Evolutionary conservation across 2,113 vertebrate genomes (phyloP).

Genomic region (Caranx ignobilis): DNA sequence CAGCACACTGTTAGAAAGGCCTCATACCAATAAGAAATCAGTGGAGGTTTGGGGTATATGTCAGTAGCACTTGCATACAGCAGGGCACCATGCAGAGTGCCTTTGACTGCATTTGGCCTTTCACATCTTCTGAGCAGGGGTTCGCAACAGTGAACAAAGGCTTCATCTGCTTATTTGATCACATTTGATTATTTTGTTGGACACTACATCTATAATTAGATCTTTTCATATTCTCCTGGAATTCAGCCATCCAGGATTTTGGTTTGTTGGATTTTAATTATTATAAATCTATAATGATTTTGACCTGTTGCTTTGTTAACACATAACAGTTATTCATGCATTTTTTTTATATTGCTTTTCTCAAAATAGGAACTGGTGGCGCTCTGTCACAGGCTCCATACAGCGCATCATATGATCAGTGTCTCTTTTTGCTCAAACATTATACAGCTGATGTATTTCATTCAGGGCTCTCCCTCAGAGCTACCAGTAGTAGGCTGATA

Average conservation of each 20-base stretch:
- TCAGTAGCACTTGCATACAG: conserved; percentile 54
- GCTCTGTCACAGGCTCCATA: background rate
- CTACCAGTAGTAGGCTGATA: background rate
- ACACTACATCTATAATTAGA: too few relatives aligned
- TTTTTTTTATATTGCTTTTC: background rate
- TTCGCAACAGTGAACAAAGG: conserved; percentile 37
- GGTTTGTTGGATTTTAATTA: background rate
- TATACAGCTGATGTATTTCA: too few relatives aligned
- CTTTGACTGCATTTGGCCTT: conserved; percentile 62
- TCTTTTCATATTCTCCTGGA: background rate
- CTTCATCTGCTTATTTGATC: conserved; percentile 27
- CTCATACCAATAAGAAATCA: conserved; percentile 55
- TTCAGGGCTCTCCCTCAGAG: too few relatives aligned
- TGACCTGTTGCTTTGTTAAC: background rate
- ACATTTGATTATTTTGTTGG: conserved; percentile 18
- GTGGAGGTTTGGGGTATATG: conserved; percentile 42
- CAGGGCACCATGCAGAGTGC: conserved; percentile 50
- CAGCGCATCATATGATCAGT: background rate
- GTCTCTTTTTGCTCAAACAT: background rate
- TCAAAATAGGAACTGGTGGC: background rate
- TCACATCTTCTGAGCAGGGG: conserved; percentile 37
- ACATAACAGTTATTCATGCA: too few relatives aligned
- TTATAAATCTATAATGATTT: background rate
- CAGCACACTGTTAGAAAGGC: conserved; percentile 35
- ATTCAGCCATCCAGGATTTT: background rate